Evolutionary conservation across 2,113 vertebrate genomes (phyloP).

Genomic region (Athene cunicularia): DNA sequence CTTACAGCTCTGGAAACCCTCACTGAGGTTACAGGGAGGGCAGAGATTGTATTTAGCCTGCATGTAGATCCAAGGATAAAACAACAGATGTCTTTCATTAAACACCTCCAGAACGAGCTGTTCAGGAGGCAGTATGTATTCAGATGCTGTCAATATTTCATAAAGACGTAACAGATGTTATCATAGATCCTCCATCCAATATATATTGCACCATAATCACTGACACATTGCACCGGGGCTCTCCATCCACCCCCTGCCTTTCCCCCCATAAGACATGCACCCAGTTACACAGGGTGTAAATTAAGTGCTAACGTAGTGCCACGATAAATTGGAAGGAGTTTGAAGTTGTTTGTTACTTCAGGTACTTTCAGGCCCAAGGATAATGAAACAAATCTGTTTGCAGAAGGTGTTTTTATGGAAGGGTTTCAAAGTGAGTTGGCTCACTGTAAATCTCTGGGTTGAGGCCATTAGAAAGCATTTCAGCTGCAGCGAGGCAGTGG

Average conservation of each 20-base stretch:
- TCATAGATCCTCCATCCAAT: slow-evolving; percentile 66
- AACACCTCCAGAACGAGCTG: slow-evolving; percentile 65
- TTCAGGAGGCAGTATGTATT: slow-evolving; percentile 69
- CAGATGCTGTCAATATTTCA: slow-evolving; percentile 72
- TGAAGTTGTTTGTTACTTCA: slow-evolving; percentile 57
- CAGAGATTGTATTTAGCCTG: background rate
- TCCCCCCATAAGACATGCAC: background rate
- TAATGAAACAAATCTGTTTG: slow-evolving; percentile 69
- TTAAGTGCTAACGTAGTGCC: background rate
- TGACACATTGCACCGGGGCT: background rate
- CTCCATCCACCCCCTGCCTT: background rate
- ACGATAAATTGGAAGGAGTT: slow-evolving; percentile 32
- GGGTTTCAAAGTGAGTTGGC: slow-evolving; percentile 35
- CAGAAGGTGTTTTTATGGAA: slow-evolving; percentile 57
- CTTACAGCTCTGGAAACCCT: background rate
- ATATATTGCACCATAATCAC: slow-evolving; percentile 63
- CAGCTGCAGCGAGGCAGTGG: background rate
- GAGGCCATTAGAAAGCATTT: slow-evolving; percentile 53
- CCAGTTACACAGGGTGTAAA: background rate
- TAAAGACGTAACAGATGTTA: slow-evolving; percentile 69
- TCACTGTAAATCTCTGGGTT: slow-evolving; percentile 47
- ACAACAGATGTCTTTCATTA: slow-evolving; percentile 74
- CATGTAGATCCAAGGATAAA: slow-evolving; percentile 50
- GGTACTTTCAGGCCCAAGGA: background rate
- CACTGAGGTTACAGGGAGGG: background rate